Percentiles rank a stretch among this genome's conserved stretches.
These are phyloP conservation scores for Drosophila leontia DNA, from an alignment of 1,140 invertebrate genomes.

Conservation along the genomic window DNA sequence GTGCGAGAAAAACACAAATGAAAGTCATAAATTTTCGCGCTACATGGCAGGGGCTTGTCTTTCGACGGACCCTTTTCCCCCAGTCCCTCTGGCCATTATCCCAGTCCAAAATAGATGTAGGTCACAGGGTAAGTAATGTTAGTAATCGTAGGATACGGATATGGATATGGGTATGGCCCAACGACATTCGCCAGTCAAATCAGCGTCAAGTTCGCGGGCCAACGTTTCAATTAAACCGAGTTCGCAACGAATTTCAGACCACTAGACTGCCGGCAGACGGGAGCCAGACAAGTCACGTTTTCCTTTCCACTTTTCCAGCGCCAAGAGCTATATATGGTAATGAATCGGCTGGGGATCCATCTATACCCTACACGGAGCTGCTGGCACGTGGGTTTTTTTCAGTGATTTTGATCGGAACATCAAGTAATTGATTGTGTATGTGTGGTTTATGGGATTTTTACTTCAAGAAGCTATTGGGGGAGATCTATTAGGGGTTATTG, in stretches of 20 bases:
- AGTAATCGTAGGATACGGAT: conserved; percentile 31
- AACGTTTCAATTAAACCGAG: conserved; percentile 60
- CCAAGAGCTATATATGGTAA: conserved; percentile 52
- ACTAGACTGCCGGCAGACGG: conserved; percentile 52
- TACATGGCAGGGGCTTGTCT: conserved; percentile 24
- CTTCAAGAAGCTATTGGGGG: not conserved
- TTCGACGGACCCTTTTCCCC: conserved; percentile 3
- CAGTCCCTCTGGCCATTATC: conserved; percentile 5
- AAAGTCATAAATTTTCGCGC: conserved; percentile 68
- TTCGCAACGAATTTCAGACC: conserved; percentile 40
- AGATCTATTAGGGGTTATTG: not conserved
- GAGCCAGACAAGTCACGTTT: conserved; percentile 65
- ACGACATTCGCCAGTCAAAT: conserved; percentile 57
- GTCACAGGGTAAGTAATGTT: conserved; percentile 47
- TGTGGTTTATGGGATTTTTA: not conserved
- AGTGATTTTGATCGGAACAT: not conserved
- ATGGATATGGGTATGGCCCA: conserved; percentile 7
- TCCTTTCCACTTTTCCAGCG: conserved; percentile 38
- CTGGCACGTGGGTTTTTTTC: not conserved
- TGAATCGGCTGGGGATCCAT: conserved; percentile 13
- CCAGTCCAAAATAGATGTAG: conserved; percentile 26
- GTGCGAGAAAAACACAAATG: conserved; percentile 63
- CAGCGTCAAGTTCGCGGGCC: conserved; percentile 56
- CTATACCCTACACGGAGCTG: conserved; percentile 32
- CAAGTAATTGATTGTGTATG: not conserved